Evolutionary conservation across 92 coral and sea anemone species (phyloP), one percentile per base, ranked within the genome.

Genomic region (Epizoanthus illoricatus): DNA sequence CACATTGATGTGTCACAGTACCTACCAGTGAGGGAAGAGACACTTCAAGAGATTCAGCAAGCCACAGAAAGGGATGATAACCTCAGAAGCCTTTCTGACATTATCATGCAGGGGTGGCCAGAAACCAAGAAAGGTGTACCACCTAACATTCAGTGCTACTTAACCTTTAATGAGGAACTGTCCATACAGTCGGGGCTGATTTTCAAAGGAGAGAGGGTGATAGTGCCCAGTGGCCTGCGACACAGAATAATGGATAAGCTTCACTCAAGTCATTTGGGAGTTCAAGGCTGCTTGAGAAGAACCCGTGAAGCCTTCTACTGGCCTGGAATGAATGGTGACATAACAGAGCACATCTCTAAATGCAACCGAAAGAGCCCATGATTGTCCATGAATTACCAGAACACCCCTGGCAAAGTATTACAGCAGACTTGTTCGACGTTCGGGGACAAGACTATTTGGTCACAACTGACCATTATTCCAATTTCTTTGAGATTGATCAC

Each of bases 141-240:
- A 0, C 52, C 19, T 5, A 20, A 80, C 23, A 23, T 65, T 21
- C 40, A 39, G 55, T 11, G 63, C 24, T 80, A 80, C 52, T 80
- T 66, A 41, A 45, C 84, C 59, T 80, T 80, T 47, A 24, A 73
- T 11, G 84, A 80, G 67, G 74, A 80, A 65, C 72, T 80, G 52
- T 17, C 81, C 78, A 39, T 80, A 20, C 86, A 86, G 67, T 72
- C 72, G 36, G 85, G 85, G 15, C 57, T 86, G 12, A 71, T 80
- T 36, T 73, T 80, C 58, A 75, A 83, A 76, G 84, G 87, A 7
- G 81, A 86, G 45, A 59, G 86, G 21, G 85, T 81, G 71, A 74
- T 86, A 3, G 76, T 86, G 9, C 90, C 90, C 8, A 39, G 43
- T 7, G 78, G 85, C 57, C 60, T 71, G 20, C 57, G 83, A 64